phyloP scores from a whole-genome alignment of 2,888 invertebrate genomes.

The Saturnia pavonia region DNA sequence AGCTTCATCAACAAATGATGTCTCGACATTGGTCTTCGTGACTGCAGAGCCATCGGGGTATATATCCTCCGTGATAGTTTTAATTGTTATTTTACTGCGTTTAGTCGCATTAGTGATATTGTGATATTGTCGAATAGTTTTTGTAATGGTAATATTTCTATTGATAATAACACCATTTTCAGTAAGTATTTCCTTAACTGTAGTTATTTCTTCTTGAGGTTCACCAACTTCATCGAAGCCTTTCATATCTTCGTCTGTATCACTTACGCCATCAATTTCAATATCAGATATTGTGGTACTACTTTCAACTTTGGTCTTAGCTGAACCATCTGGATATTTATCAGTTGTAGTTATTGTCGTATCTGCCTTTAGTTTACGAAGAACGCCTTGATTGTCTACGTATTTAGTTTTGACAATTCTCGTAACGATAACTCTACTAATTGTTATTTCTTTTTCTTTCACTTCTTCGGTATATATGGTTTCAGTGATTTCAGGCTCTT shows the following conservation, averaged over 20 bases:
- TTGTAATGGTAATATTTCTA: slow-evolving; percentile 59
- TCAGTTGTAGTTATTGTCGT: slow-evolving; percentile 67
- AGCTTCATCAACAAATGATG: slow-evolving; percentile 57
- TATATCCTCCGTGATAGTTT: slow-evolving; percentile 64
- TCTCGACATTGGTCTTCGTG: slow-evolving; percentile 68
- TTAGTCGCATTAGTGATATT: slow-evolving; percentile 45
- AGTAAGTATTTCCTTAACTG: slow-evolving; percentile 45
- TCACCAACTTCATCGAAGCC: slow-evolving; percentile 50
- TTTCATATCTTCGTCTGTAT: slow-evolving; percentile 40
- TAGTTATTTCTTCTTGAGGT: slow-evolving; percentile 50
- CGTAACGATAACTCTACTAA: slow-evolving; percentile 61
- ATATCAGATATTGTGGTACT: slow-evolving; percentile 65
- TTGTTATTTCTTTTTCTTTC: slow-evolving; percentile 27
- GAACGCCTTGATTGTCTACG: slow-evolving; percentile 50
- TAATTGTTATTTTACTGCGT: slow-evolving; percentile 59
- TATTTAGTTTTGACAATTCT: slow-evolving; percentile 63
- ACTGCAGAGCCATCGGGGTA: slow-evolving; percentile 67
- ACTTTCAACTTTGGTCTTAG: slow-evolving; percentile 64
- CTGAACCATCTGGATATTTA: slow-evolving; percentile 72
- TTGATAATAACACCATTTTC: slow-evolving; percentile 56
- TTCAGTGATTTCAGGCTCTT: slow-evolving; percentile 17
- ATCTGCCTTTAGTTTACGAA: slow-evolving; percentile 67
- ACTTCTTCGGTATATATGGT: slow-evolving; percentile 22
- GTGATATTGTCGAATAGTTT: slow-evolving; percentile 51
- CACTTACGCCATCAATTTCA: slow-evolving; percentile 45